A percentile compares a stretch with the other conserved stretches of the same genome.
Evolutionary conservation across 35 echinoderm and acorn worm genomes (phyloP).

Genomic region (Lytechinus variegatus): DNA sequence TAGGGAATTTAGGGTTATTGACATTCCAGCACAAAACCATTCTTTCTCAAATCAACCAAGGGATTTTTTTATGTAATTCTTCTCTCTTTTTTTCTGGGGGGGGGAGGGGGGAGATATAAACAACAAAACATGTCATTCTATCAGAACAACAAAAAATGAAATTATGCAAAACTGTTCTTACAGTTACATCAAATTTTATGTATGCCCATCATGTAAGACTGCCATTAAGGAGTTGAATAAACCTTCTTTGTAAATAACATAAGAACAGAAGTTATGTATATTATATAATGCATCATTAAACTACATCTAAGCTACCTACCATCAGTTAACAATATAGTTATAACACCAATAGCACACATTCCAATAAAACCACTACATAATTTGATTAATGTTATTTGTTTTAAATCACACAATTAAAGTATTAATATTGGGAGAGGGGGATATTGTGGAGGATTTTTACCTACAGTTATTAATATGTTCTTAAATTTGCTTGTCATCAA

Average conservation of each 20-base stretch:
- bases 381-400: background rate
- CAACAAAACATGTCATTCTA: too few relatives aligned
- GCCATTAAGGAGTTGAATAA: too few relatives aligned
- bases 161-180: too few relatives aligned
- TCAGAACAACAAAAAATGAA: too few relatives aligned
- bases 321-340: background rate
- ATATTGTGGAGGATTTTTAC: background rate
- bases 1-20: background rate
- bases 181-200: too few relatives aligned
- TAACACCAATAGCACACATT: background rate
- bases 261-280: background rate
- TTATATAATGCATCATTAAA: background rate
- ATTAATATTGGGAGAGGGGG: background rate
- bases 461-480: background rate
- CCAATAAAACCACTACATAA: background rate
- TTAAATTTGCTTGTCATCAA: background rate
- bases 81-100: too few relatives aligned
- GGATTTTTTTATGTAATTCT: too few relatives aligned
- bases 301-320: background rate
- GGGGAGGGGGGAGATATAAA: too few relatives aligned
- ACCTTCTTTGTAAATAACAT: too few relatives aligned
- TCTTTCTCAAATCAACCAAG: background rate
- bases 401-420: background rate
- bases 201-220: too few relatives aligned
- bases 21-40: background rate